Percentiles rank a stretch among this genome's conserved stretches.
phyloP scores from a whole-genome alignment of 2,888 invertebrate species.

The Dryococelus australis region DNA sequence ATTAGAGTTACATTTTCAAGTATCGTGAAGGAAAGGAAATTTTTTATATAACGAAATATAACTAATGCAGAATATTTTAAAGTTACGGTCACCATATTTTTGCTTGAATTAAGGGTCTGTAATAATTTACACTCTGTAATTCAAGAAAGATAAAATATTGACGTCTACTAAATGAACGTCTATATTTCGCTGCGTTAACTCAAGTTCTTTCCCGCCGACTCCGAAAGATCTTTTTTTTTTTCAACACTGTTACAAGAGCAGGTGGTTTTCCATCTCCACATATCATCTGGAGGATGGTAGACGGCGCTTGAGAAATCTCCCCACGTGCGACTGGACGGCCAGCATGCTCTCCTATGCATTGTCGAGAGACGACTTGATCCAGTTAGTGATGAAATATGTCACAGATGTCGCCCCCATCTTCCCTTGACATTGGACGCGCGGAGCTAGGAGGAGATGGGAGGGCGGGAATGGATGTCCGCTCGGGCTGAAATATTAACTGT shows the following conservation, averaged over 20 bases:
- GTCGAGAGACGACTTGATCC: constrained; percentile 32
- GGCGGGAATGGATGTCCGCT: not conserved
- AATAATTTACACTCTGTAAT: too few relatives aligned
- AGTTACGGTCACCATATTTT: too few relatives aligned
- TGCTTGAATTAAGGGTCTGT: too few relatives aligned
- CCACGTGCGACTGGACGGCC: not conserved
- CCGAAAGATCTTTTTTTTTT: too few relatives aligned
- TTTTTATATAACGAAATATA: too few relatives aligned
- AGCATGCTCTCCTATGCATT: not conserved
- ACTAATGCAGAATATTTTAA: too few relatives aligned
- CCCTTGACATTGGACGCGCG: not conserved
- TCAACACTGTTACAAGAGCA: not conserved
- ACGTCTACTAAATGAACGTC: too few relatives aligned
- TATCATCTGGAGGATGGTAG: not conserved
- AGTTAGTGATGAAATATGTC: constrained; percentile 40
- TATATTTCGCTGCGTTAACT: too few relatives aligned
- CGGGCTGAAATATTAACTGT: constrained; percentile 37
- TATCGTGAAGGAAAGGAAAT: too few relatives aligned
- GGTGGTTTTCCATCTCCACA: not conserved
- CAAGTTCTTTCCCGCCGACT: too few relatives aligned
- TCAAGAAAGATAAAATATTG: too few relatives aligned
- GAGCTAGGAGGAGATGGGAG: not conserved
- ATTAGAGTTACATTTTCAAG: too few relatives aligned
- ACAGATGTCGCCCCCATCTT: constrained; percentile 37
- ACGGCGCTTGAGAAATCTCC: not conserved